A percentile compares a stretch with the other conserved stretches of the same genome.
These are phyloP conservation scores for Charadrius vociferus DNA, from an alignment of 2,113 vertebrate genomes.

Conservation along the genomic window DNA sequence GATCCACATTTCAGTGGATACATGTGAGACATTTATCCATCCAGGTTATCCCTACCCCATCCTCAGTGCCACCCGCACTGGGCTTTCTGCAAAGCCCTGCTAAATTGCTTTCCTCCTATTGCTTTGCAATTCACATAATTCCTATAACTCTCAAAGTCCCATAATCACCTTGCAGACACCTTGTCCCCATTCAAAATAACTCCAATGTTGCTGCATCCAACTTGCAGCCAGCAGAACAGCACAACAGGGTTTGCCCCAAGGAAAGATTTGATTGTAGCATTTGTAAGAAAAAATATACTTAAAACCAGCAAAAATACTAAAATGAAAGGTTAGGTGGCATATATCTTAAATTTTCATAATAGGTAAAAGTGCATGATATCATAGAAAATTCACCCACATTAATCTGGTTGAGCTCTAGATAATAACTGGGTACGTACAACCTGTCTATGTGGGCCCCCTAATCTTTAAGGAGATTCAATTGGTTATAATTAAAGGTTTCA, in stretches of 20 bases:
- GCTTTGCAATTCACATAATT: not conserved
- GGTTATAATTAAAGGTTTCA: conserved; percentile 63
- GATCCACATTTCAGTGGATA: not conserved
- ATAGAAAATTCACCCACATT: conserved; percentile 40
- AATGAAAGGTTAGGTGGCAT: conserved; percentile 34
- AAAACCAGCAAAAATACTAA: conserved; percentile 3
- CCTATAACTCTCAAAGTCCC: not conserved
- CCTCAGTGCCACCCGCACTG: not conserved
- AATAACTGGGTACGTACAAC: conserved; percentile 37
- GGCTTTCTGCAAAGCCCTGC: not conserved
- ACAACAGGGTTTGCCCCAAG: not conserved
- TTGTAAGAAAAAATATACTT: not conserved
- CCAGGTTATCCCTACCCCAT: not conserved
- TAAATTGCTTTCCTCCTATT: not conserved
- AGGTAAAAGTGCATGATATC: conserved; percentile 36
- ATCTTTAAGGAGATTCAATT: conserved; percentile 55
- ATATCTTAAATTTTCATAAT: conserved; percentile 33
- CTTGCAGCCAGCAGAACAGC: not conserved
- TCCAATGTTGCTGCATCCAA: not conserved
- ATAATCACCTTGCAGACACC: not conserved
- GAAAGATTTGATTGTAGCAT: not conserved
- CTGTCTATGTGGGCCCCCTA: conserved; percentile 44
- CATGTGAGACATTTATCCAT: rapidly evolving
- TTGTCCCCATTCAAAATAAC: not conserved
- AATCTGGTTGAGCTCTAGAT: conserved; percentile 48